These are phyloP conservation scores for Antechinus flavipes DNA, from an alignment of 2,113 vertebrate species.

Conservation along the genomic window DNA sequence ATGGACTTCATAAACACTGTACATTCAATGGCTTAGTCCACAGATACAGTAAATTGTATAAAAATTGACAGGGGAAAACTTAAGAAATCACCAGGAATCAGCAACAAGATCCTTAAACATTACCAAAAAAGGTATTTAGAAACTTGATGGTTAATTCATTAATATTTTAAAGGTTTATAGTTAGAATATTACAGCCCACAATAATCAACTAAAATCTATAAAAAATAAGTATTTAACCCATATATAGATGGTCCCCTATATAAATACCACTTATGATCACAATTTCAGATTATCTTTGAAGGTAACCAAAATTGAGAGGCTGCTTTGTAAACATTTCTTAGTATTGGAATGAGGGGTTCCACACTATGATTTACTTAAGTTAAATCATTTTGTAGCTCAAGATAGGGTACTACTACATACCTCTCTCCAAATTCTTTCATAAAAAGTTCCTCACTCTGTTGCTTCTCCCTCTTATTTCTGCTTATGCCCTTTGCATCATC, in stretches of 20 bases:
- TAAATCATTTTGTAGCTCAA: background rate
- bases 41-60: background rate
- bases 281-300: background rate
- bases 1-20: background rate
- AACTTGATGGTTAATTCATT: background rate
- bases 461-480: background rate
- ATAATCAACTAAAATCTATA: background rate
- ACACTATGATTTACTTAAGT: background rate
- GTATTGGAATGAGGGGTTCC: background rate
- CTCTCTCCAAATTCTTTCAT: background rate
- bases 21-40: constrained; percentile 22
- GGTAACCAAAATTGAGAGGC: background rate
- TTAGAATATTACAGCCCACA: background rate
- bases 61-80: background rate
- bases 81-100: background rate
- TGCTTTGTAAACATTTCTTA: background rate
- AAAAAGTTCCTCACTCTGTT: background rate
- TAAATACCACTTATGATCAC: background rate
- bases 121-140: constrained; percentile 27
- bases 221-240: background rate
- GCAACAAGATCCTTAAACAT: background rate
- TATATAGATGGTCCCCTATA: background rate
- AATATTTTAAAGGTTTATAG: background rate
- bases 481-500: background rate
- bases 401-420: background rate